Conservation (phyloP, 2,113 vertebrate genomes). For the Serinus canaria region DNA sequence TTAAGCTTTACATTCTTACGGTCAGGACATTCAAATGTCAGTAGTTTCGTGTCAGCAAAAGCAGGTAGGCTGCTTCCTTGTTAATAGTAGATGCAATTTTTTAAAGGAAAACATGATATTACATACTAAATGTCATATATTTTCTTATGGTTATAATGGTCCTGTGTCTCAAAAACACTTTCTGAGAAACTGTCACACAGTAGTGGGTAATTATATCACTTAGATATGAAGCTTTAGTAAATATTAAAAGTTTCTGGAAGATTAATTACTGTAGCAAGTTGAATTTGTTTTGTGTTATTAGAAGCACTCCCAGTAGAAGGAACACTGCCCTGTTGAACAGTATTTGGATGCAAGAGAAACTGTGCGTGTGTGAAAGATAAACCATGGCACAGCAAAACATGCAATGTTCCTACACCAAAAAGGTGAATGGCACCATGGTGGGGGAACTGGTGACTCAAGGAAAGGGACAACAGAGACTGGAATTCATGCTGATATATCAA, state of each 20-base stretch:
- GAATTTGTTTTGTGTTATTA: neutral
- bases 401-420: neutral
- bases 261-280: neutral
- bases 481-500: fast-evolving
- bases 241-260: neutral
- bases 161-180: neutral
- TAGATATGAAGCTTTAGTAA: neutral
- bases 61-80: neutral
- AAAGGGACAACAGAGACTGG: neutral
- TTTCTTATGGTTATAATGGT: neutral
- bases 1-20: neutral
- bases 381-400: neutral
- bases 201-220: neutral
- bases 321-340: neutral
- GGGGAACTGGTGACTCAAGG: neutral
- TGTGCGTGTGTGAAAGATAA: neutral
- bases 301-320: neutral
- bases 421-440: neutral
- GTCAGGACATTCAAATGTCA: neutral
- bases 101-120: neutral
- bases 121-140: neutral
- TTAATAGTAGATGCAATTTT: neutral
- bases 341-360: neutral
- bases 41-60: neutral
- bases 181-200: neutral